Base-by-base conservation (phyloP, 2,113 vertebrate species). In the Neotragus pygmaeus region DNA sequence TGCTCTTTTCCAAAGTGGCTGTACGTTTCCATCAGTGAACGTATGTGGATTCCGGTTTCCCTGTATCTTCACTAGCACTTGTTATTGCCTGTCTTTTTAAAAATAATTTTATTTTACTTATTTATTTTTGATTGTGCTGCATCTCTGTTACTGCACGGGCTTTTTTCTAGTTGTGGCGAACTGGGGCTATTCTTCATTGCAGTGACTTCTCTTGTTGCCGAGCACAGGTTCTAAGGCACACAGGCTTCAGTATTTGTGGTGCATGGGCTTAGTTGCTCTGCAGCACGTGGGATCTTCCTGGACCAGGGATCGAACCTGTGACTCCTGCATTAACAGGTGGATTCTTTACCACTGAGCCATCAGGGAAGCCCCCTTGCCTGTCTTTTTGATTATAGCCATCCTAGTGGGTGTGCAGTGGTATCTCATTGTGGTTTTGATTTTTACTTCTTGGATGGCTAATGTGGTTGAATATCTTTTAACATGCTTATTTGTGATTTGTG, bases 81-180 rank as follows among this genome's bases (percentile, higher is more conserved):
- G 62, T 9, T 39, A 30, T 21, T 25, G 14, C 28, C 33, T 36
- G 10, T 82, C 45, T 49, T 64, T 55, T 45, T 47, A 43, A 39
- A 43, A 75, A 43, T 43, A 27, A 43, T 43, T 43, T 43, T 75
- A 15, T 43, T 75, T 75, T 43, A 4, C 39, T 7, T 27, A 43
- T 7, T 75, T 43, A 14, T 27, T 75, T 43, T 43, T 75, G 70
- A 7, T 3, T 75, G 36, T 43, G 36, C 39, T 27, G 1, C 21
- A 4, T 43, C 39, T 75, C 43, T 0, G 23, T 27, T 27, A 13
- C 70, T 43, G 5, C 15, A 4, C 0, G 2, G 70, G 70, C 39
- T 7, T 43, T 75, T 15, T 14, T 43, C 70, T 14, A 75, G 39
- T 27, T 7, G 23, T 43, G 70, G 70, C 1, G 23, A 75, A 4